Percentiles rank a stretch among this genome's conserved stretches.
Conservation (phyloP, 2,888 invertebrate genomes). For the Drosophila antonietae region DNA sequence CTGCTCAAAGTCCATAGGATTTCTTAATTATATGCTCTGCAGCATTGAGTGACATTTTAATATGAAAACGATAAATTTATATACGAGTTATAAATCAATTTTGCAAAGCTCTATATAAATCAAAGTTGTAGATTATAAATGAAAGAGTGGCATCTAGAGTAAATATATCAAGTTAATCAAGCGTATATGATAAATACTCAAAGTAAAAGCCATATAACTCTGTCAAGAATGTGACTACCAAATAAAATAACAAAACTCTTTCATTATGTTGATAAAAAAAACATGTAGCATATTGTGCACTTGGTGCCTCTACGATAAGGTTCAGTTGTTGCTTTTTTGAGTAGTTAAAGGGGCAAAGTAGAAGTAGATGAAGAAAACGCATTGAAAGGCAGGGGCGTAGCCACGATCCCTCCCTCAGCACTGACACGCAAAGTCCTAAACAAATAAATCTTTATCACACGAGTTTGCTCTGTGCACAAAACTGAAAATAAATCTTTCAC, state of each 20-base stretch:
- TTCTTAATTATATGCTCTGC: neutral
- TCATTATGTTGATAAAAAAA: conserved; percentile 40
- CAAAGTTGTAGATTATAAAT: neutral
- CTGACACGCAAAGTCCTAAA: conserved; percentile 63
- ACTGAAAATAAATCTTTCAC: conserved; percentile 66
- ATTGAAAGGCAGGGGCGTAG: neutral
- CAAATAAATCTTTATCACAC: conserved; percentile 76
- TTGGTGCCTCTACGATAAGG: conserved; percentile 51
- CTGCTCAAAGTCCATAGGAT: too few relatives aligned
- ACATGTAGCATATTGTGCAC: conserved; percentile 6
- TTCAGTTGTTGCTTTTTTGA: neutral
- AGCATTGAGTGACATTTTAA: neutral
- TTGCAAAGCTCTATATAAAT: neutral
- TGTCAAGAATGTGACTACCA: neutral
- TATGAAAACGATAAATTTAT: neutral
- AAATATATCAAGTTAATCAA: neutral
- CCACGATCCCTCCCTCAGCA: conserved; percentile 1
- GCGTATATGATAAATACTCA: too few relatives aligned
- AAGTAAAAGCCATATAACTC: neutral
- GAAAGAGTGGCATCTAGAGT: neutral
- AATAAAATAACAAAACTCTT: conserved; percentile 4
- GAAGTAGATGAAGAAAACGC: neutral
- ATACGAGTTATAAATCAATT: neutral
- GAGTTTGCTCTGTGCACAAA: conserved; percentile 27
- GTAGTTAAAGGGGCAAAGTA: conserved; percentile 10